phyloP scores from a whole-genome alignment of 2,113 vertebrate species.

The Leptobrachium leishanense region DNA sequence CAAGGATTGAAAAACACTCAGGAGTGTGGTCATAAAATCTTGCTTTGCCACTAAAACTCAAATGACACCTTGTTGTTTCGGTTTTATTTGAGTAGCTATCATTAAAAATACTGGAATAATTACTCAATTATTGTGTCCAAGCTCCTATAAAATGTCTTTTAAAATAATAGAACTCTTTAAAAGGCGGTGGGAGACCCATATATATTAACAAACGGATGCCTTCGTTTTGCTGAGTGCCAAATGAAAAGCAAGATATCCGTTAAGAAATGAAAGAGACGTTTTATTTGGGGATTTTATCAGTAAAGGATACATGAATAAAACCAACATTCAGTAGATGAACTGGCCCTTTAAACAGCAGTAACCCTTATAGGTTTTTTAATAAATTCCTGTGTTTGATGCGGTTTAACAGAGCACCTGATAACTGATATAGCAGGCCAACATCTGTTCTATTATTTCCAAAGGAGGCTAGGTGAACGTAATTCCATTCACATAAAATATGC shows the following conservation, averaged over 20 bases:
- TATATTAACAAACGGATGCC: background rate
- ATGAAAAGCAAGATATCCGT: background rate
- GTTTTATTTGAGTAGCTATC: too few relatives aligned
- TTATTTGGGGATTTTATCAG: background rate
- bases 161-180: too few relatives aligned
- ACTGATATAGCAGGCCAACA: slow-evolving; percentile 78
- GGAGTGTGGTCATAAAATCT: too few relatives aligned
- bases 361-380: slow-evolving; percentile 73
- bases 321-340: slow-evolving; percentile 10
- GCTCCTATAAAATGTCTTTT: too few relatives aligned
- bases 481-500: slow-evolving; percentile 80
- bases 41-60: too few relatives aligned
- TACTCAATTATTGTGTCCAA: too few relatives aligned
- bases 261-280: background rate
- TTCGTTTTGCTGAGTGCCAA: background rate
- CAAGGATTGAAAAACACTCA: too few relatives aligned
- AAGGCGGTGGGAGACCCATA: too few relatives aligned
- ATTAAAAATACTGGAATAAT: too few relatives aligned
- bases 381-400: slow-evolving; percentile 81
- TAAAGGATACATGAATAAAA: slow-evolving; percentile 1
- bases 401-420: slow-evolving; percentile 80
- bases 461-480: slow-evolving; percentile 71
- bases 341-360: slow-evolving; percentile 20
- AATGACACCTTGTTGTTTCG: too few relatives aligned
- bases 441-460: slow-evolving; percentile 81